phyloP scores from a whole-genome alignment of 2,113 vertebrate species.

The Macrotis lagotis region DNA sequence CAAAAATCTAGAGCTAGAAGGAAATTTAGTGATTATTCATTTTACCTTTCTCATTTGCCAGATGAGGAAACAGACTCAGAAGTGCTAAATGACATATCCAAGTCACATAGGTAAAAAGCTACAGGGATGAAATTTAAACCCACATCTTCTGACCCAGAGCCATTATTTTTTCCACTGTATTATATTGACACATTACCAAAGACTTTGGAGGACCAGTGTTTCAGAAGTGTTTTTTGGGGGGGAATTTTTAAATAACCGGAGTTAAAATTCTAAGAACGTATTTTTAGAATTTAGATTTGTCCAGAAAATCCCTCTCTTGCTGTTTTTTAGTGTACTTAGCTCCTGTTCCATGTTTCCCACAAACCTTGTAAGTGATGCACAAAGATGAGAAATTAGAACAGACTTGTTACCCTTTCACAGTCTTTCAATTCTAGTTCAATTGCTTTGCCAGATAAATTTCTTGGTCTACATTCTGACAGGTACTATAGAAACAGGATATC shows the following conservation, averaged over 20 bases:
- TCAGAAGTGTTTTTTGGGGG: not conserved
- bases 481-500: slow-evolving; percentile 5
- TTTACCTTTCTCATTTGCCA: not conserved
- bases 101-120: not conserved
- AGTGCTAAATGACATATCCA: not conserved
- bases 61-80: not conserved
- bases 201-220: not conserved
- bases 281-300: not conserved
- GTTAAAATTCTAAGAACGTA: not conserved
- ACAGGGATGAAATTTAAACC: not conserved
- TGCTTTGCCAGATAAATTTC: slow-evolving; percentile 6
- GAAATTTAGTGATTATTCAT: not conserved
- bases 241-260: not conserved
- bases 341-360: not conserved
- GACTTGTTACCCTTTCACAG: not conserved
- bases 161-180: not conserved
- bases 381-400: slow-evolving; percentile 13
- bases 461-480: slow-evolving; percentile 16
- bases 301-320: not conserved
- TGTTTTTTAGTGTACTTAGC: not conserved
- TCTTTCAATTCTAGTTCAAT: slow-evolving; percentile 8
- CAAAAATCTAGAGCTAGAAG: not conserved
- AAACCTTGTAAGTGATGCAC: not conserved
- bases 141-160: not conserved
- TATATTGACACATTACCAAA: not conserved